phyloP scores from a whole-genome alignment of 2,888 invertebrate species.

The Augiades crinisus region DNA sequence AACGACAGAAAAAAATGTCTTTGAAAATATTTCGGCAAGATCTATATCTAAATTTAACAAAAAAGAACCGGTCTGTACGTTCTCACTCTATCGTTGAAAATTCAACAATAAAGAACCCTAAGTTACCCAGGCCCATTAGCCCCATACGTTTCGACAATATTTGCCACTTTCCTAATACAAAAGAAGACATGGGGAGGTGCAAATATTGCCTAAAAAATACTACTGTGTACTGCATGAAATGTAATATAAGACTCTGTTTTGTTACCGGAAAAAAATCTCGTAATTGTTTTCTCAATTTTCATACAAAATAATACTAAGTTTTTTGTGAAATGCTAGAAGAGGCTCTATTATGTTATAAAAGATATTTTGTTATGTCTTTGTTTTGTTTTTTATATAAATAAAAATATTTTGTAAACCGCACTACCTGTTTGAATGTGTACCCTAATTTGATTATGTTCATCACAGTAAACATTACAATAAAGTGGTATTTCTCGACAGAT shows the following conservation, averaged over 20 bases:
- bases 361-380: conserved; percentile 31
- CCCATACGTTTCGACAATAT: conserved; percentile 31
- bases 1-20: conserved; percentile 25
- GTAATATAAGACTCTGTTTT: conserved; percentile 27
- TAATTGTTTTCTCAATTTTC: conserved; percentile 27
- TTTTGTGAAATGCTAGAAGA: conserved; percentile 29
- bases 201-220: conserved; percentile 28
- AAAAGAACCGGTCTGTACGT: conserved; percentile 26
- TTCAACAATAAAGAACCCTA: conserved; percentile 27
- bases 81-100: conserved; percentile 24
- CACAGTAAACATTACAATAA: conserved; percentile 30
- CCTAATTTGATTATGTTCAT: conserved; percentile 29
- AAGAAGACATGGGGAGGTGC: conserved; percentile 29
- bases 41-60: conserved; percentile 26
- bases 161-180: conserved; percentile 28
- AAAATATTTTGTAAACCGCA: conserved; percentile 29
- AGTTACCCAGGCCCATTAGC: conserved; percentile 26
- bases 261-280: conserved; percentile 26
- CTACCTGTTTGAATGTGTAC: conserved; percentile 29
- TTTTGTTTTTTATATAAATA: conserved; percentile 30
- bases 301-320: conserved; percentile 28
- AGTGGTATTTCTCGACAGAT: conserved; percentile 29
- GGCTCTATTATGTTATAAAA: conserved; percentile 30
- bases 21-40: conserved; percentile 27
- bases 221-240: conserved; percentile 28